phyloP scores from a whole-genome alignment of 1,140 invertebrate genomes.

The Ptiloglossa arizonensis region DNA sequence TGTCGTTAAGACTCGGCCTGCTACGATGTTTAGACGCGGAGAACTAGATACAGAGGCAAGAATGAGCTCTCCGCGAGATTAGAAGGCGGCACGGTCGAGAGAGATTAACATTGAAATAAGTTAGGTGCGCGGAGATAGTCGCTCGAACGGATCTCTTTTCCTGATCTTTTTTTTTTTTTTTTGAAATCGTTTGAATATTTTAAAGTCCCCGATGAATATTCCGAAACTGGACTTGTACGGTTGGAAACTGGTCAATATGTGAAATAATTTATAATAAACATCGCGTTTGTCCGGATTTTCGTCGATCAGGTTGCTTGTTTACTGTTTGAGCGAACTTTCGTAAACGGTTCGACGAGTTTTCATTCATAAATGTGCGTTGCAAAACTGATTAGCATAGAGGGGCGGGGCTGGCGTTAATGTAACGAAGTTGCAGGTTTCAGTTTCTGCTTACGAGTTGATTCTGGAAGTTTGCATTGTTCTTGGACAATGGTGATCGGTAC shows the following conservation, averaged over 20 bases:
- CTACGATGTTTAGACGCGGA: not conserved
- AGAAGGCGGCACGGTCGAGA: conserved; percentile 19
- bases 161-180: not conserved
- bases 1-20: conserved; percentile 20
- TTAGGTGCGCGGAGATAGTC: not conserved
- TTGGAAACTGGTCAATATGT: not conserved
- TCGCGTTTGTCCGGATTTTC: no score
- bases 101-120: conserved; percentile 39
- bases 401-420: no score
- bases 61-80: conserved; percentile 32
- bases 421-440: no score
- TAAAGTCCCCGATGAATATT: not conserved
- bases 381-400: no score
- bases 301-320: no score
- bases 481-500: no score
- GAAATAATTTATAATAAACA: not conserved
- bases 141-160: not conserved
- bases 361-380: no score
- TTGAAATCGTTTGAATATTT: not conserved
- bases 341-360: no score
- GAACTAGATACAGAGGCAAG: conserved; percentile 31
- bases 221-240: no score
- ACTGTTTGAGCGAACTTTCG: no score
- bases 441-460: no score
- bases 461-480: no score